Conservation (phyloP, 2,888 invertebrate species). For the Dysmachus trigonus region DNA sequence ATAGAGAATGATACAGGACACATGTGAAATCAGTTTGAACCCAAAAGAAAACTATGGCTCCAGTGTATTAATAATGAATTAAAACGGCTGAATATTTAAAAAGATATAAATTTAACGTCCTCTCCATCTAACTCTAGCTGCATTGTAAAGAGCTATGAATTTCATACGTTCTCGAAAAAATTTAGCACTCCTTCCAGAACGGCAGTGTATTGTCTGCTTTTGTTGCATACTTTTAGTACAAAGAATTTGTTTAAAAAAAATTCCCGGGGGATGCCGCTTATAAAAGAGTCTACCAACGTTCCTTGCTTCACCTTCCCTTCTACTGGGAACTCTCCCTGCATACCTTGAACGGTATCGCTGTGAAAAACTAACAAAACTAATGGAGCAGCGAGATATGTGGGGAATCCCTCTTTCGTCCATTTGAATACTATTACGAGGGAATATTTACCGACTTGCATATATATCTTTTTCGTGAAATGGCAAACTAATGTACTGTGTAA, state of each 20-base stretch:
- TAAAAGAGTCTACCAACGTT: slow-evolving; percentile 1
- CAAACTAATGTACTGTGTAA: slow-evolving; percentile 47
- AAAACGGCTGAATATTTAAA: no score
- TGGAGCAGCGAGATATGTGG: slow-evolving; percentile 49
- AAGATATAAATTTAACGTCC: not conserved
- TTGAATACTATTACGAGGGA: slow-evolving; percentile 45
- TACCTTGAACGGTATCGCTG: not conserved
- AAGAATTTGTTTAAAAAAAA: not conserved
- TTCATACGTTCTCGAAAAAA: not conserved
- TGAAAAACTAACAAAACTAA: slow-evolving; percentile 47
- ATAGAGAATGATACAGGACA: not conserved
- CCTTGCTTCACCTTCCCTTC: not conserved
- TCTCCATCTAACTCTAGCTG: not conserved
- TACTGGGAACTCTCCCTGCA: slow-evolving; percentile 5
- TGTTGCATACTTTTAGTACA: not conserved
- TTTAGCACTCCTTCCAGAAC: not conserved
- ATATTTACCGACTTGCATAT: slow-evolving; percentile 40
- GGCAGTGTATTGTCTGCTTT: not conserved
- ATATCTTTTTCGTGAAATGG: slow-evolving; percentile 42
- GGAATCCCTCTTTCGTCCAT: slow-evolving; percentile 48
- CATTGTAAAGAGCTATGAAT: not conserved
- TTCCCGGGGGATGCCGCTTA: not conserved
- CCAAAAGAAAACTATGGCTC: no score
- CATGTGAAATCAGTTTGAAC: no score
- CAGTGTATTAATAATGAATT: no score